phyloP scores from a whole-genome alignment of 2,797 vertebrate species.

The Sebastes minor region DNA sequence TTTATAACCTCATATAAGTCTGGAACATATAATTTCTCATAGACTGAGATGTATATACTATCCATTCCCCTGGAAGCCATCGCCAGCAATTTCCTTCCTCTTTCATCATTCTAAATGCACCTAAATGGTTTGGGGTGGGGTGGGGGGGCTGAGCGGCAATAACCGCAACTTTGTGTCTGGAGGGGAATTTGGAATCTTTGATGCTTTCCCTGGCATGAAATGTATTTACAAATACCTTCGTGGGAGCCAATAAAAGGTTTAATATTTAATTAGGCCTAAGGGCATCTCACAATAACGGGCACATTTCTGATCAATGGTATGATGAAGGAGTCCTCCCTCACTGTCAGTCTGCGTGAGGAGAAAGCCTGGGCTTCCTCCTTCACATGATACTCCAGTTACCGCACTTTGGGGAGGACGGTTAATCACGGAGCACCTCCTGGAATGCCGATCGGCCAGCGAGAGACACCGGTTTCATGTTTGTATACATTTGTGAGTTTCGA shows the following conservation, averaged over 20 bases:
- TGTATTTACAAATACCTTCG: slow-evolving; percentile 83
- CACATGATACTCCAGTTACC: slow-evolving; percentile 48
- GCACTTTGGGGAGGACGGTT: slow-evolving; percentile 47
- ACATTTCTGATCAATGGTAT: slow-evolving; percentile 71
- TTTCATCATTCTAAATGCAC: slow-evolving; percentile 83
- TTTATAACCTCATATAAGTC: slow-evolving; percentile 53
- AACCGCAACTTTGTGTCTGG: slow-evolving; percentile 74
- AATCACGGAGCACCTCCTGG: slow-evolving; percentile 42
- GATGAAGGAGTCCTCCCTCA: slow-evolving; percentile 55
- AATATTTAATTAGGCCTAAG: slow-evolving; percentile 84
- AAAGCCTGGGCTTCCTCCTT: slow-evolving; percentile 50
- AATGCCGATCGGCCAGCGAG: slow-evolving; percentile 11
- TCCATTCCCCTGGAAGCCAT: slow-evolving; percentile 72
- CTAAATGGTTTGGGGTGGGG: slow-evolving; percentile 74
- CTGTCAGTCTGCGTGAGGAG: slow-evolving; percentile 47
- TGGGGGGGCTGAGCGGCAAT: slow-evolving; percentile 62
- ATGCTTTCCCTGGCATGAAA: slow-evolving; percentile 76
- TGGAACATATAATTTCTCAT: slow-evolving; percentile 53
- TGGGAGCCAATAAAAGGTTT: slow-evolving; percentile 79
- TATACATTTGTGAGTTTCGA: slow-evolving; percentile 33
- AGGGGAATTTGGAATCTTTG: slow-evolving; percentile 74
- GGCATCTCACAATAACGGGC: slow-evolving; percentile 67
- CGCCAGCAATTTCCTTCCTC: slow-evolving; percentile 74
- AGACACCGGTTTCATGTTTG: slow-evolving; percentile 27
- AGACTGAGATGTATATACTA: slow-evolving; percentile 67